Evolutionary conservation across 2,888 invertebrate species (phyloP).

Genomic region (Limnephilus marmoratus): DNA sequence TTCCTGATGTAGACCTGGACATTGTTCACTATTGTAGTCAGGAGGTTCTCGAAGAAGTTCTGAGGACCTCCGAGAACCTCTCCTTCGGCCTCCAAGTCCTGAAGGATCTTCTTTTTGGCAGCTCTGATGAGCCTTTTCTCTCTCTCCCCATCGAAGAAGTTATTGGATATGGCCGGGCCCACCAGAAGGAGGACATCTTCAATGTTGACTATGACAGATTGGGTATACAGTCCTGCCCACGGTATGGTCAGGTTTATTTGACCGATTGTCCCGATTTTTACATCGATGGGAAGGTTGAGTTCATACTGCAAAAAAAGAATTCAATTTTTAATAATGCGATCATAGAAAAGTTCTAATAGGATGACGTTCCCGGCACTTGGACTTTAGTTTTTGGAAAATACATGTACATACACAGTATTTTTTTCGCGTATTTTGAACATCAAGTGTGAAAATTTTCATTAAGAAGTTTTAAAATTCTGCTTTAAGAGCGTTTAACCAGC

Average conservation of each 20-base stretch:
- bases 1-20: constrained; percentile 87
- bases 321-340: background rate
- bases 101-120: constrained; percentile 83
- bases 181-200: constrained; percentile 88
- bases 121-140: constrained; percentile 85
- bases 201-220: constrained; percentile 84
- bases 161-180: constrained; percentile 83
- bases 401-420: too few relatives aligned
- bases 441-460: too few relatives aligned
- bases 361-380: too few relatives aligned
- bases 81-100: constrained; percentile 80
- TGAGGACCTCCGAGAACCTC: constrained; percentile 80
- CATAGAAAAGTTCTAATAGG: background rate
- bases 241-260: constrained; percentile 86
- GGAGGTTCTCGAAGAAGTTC: constrained; percentile 84
- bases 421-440: too few relatives aligned
- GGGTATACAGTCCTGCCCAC: constrained; percentile 86
- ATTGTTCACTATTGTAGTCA: constrained; percentile 87
- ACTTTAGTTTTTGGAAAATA: too few relatives aligned
- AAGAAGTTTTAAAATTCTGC: too few relatives aligned
- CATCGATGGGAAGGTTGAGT: constrained; percentile 87
- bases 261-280: constrained; percentile 88
- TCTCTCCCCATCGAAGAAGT: constrained; percentile 83
- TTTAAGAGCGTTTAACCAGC: too few relatives aligned
- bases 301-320: constrained; percentile 81